Evolutionary conservation across 2,797 vertebrate species (phyloP).

Genomic region (Fistularia commersonii): DNA sequence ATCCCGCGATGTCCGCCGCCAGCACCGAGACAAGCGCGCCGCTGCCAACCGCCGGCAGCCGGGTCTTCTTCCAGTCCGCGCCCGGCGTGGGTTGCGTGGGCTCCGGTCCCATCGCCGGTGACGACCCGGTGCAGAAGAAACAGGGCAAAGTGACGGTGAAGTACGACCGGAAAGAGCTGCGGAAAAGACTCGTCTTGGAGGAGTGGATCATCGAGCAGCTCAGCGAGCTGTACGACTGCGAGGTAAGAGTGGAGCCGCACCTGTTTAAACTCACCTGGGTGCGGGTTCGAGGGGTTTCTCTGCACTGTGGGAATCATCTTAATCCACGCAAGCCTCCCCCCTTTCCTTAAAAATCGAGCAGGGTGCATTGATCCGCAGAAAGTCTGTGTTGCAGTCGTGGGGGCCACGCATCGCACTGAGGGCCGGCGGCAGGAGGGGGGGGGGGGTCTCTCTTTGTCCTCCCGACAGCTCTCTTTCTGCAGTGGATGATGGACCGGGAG

Average conservation of each 20-base stretch:
- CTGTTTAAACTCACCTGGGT: not conserved
- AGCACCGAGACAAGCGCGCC: slow-evolving; percentile 70
- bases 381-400: no score
- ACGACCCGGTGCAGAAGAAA: slow-evolving; percentile 83
- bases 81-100: slow-evolving; percentile 81
- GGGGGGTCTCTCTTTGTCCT: no score
- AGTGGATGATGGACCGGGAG: no score
- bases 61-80: slow-evolving; percentile 69
- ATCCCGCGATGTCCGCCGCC: slow-evolving; percentile 59
- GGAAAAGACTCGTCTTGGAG: slow-evolving; percentile 91
- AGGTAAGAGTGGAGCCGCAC: slow-evolving; percentile 73
- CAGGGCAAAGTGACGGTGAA: slow-evolving; percentile 98
- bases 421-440: no score
- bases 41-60: slow-evolving; percentile 60
- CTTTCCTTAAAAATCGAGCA: no score
- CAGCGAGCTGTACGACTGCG: slow-evolving; percentile 91
- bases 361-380: no score
- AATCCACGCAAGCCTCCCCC: no score
- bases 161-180: slow-evolving; percentile 96
- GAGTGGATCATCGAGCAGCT: slow-evolving; percentile 98
- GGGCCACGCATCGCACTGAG: no score
- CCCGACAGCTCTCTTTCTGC: no score
- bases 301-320: no score
- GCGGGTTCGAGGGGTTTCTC: not conserved
- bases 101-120: slow-evolving; percentile 61